These are phyloP conservation scores for Enteromius afrohamiltoni DNA, from an alignment of 2,797 vertebrate species.

Conservation along the genomic window DNA sequence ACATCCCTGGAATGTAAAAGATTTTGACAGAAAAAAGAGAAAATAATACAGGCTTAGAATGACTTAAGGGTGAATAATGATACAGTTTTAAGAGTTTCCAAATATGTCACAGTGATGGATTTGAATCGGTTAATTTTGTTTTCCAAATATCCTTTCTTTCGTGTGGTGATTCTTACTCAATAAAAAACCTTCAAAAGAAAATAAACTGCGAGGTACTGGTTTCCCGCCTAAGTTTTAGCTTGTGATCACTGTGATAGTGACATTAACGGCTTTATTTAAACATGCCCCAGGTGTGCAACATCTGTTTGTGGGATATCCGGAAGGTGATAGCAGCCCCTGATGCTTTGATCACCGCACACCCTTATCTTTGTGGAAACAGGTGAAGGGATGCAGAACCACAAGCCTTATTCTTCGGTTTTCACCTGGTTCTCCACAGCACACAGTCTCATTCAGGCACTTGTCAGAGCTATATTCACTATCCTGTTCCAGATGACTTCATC, in stretches of 20 bases:
- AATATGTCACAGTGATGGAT: neutral
- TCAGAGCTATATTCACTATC: slow-evolving; percentile 5
- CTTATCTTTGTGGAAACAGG: slow-evolving; percentile 21
- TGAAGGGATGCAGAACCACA: slow-evolving; percentile 33
- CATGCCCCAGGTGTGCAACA: slow-evolving; percentile 36
- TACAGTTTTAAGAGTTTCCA: neutral
- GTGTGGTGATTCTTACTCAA: neutral
- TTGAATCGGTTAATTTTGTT: neutral
- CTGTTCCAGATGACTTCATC: slow-evolving; percentile 19
- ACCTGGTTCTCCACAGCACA: slow-evolving; percentile 11
- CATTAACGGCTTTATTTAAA: slow-evolving; percentile 14
- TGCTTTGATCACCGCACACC: neutral
- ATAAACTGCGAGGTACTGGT: neutral
- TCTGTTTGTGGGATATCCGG: slow-evolving; percentile 30
- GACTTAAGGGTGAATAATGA: neutral
- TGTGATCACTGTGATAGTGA: slow-evolving; percentile 1
- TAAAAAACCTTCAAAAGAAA: slow-evolving; percentile 9
- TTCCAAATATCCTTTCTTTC: neutral
- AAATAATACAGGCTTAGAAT: too few species aligned
- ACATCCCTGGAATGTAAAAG: too few species aligned
- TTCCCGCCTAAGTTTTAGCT: neutral
- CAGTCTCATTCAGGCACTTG: slow-evolving; percentile 22
- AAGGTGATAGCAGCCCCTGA: neutral
- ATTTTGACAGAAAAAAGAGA: too few species aligned
- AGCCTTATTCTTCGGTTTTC: neutral